A percentile compares a stretch with the other conserved stretches of the same genome.
Evolutionary conservation across 2,797 vertebrate species (phyloP).

Genomic region (Macrochelys suwanniensis): DNA sequence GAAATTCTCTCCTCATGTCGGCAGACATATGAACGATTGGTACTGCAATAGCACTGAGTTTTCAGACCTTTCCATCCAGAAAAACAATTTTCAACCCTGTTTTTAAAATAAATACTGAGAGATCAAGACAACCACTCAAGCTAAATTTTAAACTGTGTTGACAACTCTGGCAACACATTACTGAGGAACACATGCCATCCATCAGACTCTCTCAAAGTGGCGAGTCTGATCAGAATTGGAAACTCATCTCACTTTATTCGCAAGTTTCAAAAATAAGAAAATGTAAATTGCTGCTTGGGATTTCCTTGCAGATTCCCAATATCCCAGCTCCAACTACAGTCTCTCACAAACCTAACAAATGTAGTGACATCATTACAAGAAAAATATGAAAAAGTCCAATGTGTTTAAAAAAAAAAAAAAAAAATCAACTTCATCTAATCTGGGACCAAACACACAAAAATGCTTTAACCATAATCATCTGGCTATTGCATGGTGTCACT

Average conservation of each 20-base stretch:
- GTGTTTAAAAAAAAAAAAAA: neutral
- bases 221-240: neutral
- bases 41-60: neutral
- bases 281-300: neutral
- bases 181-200: neutral
- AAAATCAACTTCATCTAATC: neutral
- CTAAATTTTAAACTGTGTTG: neutral
- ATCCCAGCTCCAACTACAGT: neutral
- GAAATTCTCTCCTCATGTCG: neutral
- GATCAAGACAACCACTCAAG: neutral
- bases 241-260: neutral
- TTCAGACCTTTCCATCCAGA: neutral
- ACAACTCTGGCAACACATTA: neutral
- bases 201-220: neutral
- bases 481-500: neutral
- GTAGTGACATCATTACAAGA: neutral
- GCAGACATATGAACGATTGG: accelerated
- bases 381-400: neutral
- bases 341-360: neutral
- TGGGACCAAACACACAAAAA: neutral
- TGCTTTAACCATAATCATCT: neutral
- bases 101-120: neutral
- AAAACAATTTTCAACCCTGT: neutral
- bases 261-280: neutral
- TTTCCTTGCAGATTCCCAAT: neutral